Evolutionary conservation across 1,140 invertebrate species (phyloP).

Genomic region (Drosophila ficusphila): DNA sequence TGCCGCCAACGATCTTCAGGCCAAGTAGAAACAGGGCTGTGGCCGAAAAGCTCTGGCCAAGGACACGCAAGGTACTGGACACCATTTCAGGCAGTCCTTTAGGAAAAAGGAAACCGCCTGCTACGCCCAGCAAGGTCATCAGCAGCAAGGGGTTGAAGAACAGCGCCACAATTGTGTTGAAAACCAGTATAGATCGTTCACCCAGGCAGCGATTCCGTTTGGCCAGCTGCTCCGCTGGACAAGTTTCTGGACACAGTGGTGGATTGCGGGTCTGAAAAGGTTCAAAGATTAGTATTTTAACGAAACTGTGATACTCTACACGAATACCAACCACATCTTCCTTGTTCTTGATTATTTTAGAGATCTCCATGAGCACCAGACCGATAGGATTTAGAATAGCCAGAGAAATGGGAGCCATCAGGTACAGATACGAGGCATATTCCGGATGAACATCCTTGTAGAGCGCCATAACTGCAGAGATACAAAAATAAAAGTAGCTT

Average conservation of each 20-base stretch:
- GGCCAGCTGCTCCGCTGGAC: conserved; percentile 71
- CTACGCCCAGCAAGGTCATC: conserved; percentile 96
- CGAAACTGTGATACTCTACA: background rate
- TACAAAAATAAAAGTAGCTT: background rate
- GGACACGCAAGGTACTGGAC: conserved; percentile 90
- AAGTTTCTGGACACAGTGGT: conserved; percentile 70
- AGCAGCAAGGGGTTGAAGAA: conserved; percentile 95
- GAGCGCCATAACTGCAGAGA: conserved; percentile 89
- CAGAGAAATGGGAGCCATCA: conserved; percentile 97
- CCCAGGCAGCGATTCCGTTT: conserved; percentile 67
- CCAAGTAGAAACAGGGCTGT: conserved; percentile 96
- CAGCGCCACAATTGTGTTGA: conserved; percentile 88
- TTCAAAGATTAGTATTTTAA: background rate
- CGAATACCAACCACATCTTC: conserved; percentile 52
- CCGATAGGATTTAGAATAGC: conserved; percentile 97
- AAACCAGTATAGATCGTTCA: conserved; percentile 82
- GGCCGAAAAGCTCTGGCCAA: conserved; percentile 95
- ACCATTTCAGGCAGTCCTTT: conserved; percentile 91
- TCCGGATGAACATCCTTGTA: conserved; percentile 93
- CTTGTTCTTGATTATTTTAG: conserved; percentile 86
- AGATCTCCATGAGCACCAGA: conserved; percentile 95
- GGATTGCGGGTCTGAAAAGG: conserved; percentile 55
- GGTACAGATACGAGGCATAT: conserved; percentile 95
- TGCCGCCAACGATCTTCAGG: conserved; percentile 95
- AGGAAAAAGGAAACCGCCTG: conserved; percentile 93